phyloP scores from a whole-genome alignment of 2,797 vertebrate genomes.

The Petrocephalus sullivani region DNA sequence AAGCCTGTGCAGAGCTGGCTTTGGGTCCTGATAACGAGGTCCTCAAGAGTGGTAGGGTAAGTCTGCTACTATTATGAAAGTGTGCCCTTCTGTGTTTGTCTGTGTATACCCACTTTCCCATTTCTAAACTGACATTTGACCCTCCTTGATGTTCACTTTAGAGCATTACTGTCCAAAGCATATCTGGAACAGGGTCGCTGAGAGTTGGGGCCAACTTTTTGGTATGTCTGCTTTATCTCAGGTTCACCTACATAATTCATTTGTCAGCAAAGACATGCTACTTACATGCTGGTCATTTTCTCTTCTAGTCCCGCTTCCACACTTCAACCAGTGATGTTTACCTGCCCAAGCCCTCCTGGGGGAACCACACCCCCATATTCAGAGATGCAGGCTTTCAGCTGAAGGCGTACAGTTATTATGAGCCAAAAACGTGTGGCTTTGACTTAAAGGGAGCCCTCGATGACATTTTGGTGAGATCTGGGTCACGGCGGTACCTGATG shows the following conservation, averaged over 20 bases:
- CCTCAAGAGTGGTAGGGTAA: slow-evolving; percentile 83
- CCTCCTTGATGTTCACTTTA: slow-evolving; percentile 38
- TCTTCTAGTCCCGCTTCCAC: slow-evolving; percentile 82
- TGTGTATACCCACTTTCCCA: not conserved
- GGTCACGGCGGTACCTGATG: not conserved
- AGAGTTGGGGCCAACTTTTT: slow-evolving; percentile 86
- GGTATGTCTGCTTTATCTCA: slow-evolving; percentile 65
- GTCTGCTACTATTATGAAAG: slow-evolving; percentile 31
- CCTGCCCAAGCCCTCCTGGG: slow-evolving; percentile 93
- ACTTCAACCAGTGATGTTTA: slow-evolving; percentile 77
- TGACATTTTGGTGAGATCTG: slow-evolving; percentile 83
- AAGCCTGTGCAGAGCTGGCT: slow-evolving; percentile 81
- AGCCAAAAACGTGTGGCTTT: slow-evolving; percentile 89
- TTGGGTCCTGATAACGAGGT: slow-evolving; percentile 80
- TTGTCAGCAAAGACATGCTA: not conserved
- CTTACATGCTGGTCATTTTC: not conserved
- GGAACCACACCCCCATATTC: slow-evolving; percentile 97
- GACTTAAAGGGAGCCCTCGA: slow-evolving; percentile 87
- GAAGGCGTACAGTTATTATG: slow-evolving; percentile 90
- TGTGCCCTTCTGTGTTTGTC: not conserved
- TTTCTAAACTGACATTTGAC: not conserved
- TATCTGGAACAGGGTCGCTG: slow-evolving; percentile 93
- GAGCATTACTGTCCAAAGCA: slow-evolving; percentile 91
- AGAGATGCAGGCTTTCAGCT: slow-evolving; percentile 90
- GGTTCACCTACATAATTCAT: not conserved